Conservation (phyloP, 1,140 invertebrate species). For the Neuroterus valhalla region DNA sequence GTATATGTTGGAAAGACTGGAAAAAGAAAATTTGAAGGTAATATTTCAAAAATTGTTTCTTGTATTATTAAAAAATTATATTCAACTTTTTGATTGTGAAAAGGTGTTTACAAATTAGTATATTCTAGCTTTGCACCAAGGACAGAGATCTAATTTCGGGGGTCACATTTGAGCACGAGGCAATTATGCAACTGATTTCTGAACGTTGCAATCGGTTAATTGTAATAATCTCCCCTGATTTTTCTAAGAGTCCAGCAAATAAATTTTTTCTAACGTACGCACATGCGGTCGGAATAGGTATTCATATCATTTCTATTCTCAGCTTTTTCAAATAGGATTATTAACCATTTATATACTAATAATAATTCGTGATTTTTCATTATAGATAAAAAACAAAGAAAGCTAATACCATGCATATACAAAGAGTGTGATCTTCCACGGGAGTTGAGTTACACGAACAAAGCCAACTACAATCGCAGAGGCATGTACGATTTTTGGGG, state of each 20-base stretch:
- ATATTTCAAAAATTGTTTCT: background rate
- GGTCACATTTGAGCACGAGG: conserved; percentile 80
- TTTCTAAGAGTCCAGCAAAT: conserved; percentile 81
- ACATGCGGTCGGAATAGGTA: conserved; percentile 84
- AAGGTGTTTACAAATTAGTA: conserved; percentile 38
- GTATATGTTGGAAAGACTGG: conserved; percentile 79
- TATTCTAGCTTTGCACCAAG: conserved; percentile 79
- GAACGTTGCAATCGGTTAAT: conserved; percentile 84
- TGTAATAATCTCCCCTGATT: conserved; percentile 82
- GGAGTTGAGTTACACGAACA: conserved; percentile 68
- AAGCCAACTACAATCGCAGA: conserved; percentile 44
- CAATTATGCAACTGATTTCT: conserved; percentile 83
- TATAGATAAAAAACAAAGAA: conserved; percentile 76
- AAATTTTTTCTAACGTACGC: conserved; percentile 84
- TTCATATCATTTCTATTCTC: conserved; percentile 33
- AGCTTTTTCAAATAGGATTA: conserved; percentile 1
- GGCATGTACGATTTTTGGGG: conserved; percentile 47
- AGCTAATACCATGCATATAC: conserved; percentile 82
- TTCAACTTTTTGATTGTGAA: background rate
- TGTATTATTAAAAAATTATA: conserved; percentile 41
- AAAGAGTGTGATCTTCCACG: conserved; percentile 77
- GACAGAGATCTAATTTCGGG: conserved; percentile 81
- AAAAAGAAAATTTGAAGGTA: conserved; percentile 79
- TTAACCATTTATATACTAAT: conserved; percentile 28
- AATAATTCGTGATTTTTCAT: conserved; percentile 45